Base-by-base conservation (phyloP, 1,140 invertebrate genomes). In the Euwallacea similis region DNA sequence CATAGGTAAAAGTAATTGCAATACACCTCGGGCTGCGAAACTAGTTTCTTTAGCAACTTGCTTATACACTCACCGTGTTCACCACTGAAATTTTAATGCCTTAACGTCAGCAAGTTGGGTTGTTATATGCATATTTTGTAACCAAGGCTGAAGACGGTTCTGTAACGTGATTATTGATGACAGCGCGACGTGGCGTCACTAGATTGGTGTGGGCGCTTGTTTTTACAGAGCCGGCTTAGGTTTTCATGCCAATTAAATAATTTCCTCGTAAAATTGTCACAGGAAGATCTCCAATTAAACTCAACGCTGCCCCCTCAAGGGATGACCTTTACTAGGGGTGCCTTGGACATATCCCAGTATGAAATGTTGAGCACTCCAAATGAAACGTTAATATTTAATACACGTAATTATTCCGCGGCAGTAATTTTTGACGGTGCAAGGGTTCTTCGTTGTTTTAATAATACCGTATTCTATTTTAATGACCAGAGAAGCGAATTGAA, bases 371-470 rank as follows among this genome's bases (percentile, higher is more conserved):
- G 21, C 61, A 50, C 61, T 63, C 16, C 13, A 63, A 63, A 63
- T 63, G 33, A 63, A 63, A 46, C 61, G 16, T 63, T 63, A 63
- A 47, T 63, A 63, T 63, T 63, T 63, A 63, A 63, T 46, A 9
- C 21, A 42, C 42, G 42, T 63, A 63, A 63, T 63, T 63, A 63
- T 63, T 63, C 61, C 11, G 61, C 15, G 61, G 15, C 44, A 47
- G 13, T 63, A 63, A 63, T 63, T 63, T 63, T 63, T 63, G 61
- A 63, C 61, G 42, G 61, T 63, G 13, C 44, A 56, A 66, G 54
- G 64, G 64, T 56, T 58, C 64, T 58, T 66, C 33, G 13, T 44
- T 58, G 54, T 66, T 66, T 66, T 56, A 66, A 66, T 66, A 58
- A 58, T 10, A 6, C 46, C 9, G 13, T 50, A 66, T 56, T 58